Base-by-base conservation (phyloP, 2,797 vertebrate species). In the Sternotherus odoratus region DNA sequence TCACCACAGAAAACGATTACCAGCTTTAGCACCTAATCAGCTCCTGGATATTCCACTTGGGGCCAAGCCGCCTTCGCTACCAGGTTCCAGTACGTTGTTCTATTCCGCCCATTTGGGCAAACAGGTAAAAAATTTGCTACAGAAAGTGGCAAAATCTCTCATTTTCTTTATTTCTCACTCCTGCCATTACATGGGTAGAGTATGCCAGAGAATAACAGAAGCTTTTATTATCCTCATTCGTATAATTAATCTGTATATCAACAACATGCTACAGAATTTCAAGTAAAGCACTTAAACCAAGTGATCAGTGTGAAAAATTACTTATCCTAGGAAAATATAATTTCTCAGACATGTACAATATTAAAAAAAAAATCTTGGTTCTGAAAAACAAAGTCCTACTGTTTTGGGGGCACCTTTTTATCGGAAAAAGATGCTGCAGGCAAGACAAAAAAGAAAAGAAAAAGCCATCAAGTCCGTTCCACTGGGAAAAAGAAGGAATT, bases 71-170 rank as follows among this genome's bases (percentile, higher is more conserved):
- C 92, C 92, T 0, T 2, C 86, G 56, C 60, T 94, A 9, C 94
- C 89, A 23, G 91, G 82, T 63, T 91, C 39, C 46, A 81, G 63
- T n/a, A 92, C 78, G 72, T 10, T 92, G 75, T 87, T 91, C 82
- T 93, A 85, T 46, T 92, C 94, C 48, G 94, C 93, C 83, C 66
- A 96, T 50, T 30, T 91, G 88, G 36, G 72, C 85, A 91, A 94
- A 85, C 94, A 82, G 88, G 92, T 92, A 93, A 94, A 90, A 53
- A 86, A 10, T 23, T 74, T 5, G 13, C 13, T 48, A 46, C 5
- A 28, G 13, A 28, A 74, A 30, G 72, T 28, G 43, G 6, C 26
- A 46, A 74, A 46, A 46, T 26, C 8, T 46, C 72, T 28, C 24
- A 48, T 28, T 46, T 74, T 74, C 43, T 28, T 46, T 46, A 26